A percentile compares a stretch with the other conserved stretches of the same genome.
Evolutionary conservation across 2,888 invertebrate species (phyloP).

Genomic region (Tenthredo mesomela): DNA sequence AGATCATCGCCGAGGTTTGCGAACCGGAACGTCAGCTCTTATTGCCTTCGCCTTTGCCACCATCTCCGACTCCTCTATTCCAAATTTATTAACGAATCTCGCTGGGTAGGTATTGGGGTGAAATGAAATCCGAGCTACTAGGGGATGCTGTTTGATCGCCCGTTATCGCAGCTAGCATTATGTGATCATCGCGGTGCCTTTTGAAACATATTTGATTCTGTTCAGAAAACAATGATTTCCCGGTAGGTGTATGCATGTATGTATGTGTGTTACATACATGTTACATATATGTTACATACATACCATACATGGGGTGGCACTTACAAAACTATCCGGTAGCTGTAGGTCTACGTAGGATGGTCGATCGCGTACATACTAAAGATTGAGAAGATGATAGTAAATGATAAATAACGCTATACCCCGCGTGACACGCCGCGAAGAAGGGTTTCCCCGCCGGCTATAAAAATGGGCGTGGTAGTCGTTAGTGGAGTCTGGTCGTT

Average conservation of each 20-base stretch:
- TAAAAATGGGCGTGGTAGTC: conserved; percentile 49
- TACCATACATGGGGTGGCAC: background rate
- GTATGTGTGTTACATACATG: too few species aligned
- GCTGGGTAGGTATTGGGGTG: conserved; percentile 23
- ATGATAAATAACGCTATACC: conserved; percentile 43
- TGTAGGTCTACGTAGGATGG: conserved; percentile 20
- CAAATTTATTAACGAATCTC: conserved; percentile 47
- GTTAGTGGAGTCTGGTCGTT: conserved; percentile 51
- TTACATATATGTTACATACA: too few species aligned
- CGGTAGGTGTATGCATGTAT: background rate
- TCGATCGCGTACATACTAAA: conserved; percentile 31
- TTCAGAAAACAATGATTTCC: background rate
- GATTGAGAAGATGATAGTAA: conserved; percentile 48
- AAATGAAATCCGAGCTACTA: conserved; percentile 31
- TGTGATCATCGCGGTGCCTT: conserved; percentile 12
- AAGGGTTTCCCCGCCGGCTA: conserved; percentile 46
- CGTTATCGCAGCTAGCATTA: conserved; percentile 8
- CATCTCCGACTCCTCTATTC: conserved; percentile 13
- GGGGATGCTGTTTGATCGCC: conserved; percentile 7
- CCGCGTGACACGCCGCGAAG: conserved; percentile 42
- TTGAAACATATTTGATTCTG: background rate
- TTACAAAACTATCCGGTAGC: conserved; percentile 26
- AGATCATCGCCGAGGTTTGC: conserved; percentile 39
- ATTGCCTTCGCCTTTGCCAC: conserved; percentile 44
- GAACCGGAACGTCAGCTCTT: conserved; percentile 49